Conservation (phyloP, 2,797 vertebrate species). For the Acanthurus lineatus region DNA sequence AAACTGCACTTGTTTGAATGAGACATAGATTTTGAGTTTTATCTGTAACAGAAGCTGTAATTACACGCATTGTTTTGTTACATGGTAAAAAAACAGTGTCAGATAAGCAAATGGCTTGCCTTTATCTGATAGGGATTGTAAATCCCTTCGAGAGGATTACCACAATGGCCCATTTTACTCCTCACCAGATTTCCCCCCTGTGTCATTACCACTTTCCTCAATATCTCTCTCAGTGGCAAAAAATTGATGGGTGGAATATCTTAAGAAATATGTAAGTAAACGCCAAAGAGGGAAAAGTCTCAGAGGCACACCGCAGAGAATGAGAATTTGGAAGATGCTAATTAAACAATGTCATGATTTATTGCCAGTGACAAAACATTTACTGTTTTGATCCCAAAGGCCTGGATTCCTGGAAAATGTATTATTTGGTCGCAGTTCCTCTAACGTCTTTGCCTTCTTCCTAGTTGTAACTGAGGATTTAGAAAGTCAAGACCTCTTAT, state of each 20-base stretch:
- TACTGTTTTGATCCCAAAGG: constrained; percentile 70
- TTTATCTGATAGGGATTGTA: constrained; percentile 56
- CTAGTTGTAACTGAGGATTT: constrained; percentile 40
- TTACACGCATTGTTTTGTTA: constrained; percentile 35
- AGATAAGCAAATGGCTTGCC: constrained; percentile 58
- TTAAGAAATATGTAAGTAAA: constrained; percentile 72
- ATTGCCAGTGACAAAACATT: constrained; percentile 73
- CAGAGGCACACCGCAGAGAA: constrained; percentile 75
- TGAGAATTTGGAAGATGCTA: constrained; percentile 71
- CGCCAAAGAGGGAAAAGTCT: constrained; percentile 71
- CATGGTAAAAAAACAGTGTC: constrained; percentile 22
- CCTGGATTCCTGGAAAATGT: constrained; percentile 74
- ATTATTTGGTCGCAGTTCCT: constrained; percentile 62
- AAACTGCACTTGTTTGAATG: constrained; percentile 34
- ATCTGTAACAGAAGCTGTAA: constrained; percentile 40
- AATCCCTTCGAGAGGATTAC: constrained; percentile 67
- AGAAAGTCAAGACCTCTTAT: constrained; percentile 46
- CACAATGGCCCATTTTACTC: constrained; percentile 71
- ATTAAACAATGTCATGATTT: constrained; percentile 82
- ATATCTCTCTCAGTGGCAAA: constrained; percentile 57
- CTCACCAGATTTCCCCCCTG: constrained; percentile 57
- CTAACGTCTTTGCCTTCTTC: constrained; percentile 48
- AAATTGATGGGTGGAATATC: constrained; percentile 75
- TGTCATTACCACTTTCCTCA: constrained; percentile 72
- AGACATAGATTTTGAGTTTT: constrained; percentile 21